A percentile compares a stretch with the other conserved stretches of the same genome.
These are phyloP conservation scores for Smutsia gigantea DNA, from an alignment of 2,797 vertebrate genomes.

Conservation along the genomic window DNA sequence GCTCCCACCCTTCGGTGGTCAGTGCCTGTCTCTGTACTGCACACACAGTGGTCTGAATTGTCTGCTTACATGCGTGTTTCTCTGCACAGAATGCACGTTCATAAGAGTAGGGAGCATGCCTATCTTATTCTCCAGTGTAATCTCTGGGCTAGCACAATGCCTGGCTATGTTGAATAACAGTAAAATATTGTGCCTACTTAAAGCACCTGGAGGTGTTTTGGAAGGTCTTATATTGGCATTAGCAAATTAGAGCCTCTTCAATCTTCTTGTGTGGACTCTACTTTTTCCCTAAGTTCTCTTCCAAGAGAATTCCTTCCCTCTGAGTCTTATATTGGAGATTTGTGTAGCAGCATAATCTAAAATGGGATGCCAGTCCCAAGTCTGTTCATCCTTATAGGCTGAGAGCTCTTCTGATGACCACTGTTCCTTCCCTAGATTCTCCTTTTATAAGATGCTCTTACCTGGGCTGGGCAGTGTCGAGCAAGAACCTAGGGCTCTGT, in stretches of 20 bases:
- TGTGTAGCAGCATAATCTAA: not conserved
- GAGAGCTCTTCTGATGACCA: not conserved
- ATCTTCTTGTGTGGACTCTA: not conserved
- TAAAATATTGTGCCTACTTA: not conserved
- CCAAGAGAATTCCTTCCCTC: not conserved
- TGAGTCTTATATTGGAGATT: not conserved
- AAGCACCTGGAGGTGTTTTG: not conserved
- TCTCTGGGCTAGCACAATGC: not conserved
- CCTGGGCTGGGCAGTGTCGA: not conserved
- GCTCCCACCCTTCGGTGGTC: not conserved
- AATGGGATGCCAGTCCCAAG: not conserved
- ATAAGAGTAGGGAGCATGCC: not conserved
- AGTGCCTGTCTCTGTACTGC: not conserved
- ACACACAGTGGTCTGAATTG: not conserved
- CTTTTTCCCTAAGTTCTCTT: not conserved
- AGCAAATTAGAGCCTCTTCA: not conserved
- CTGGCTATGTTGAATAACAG: not conserved
- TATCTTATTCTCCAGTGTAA: not conserved
- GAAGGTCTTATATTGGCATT: not conserved
- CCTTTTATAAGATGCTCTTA: not conserved
- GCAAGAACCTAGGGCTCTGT: conserved; percentile 10
- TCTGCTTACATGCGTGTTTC: not conserved
- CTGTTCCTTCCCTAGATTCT: not conserved
- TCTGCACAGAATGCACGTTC: not conserved
- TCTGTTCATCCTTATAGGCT: not conserved